phyloP scores from a whole-genome alignment of 2,888 invertebrate species.

The Ophioninae sp. region DNA sequence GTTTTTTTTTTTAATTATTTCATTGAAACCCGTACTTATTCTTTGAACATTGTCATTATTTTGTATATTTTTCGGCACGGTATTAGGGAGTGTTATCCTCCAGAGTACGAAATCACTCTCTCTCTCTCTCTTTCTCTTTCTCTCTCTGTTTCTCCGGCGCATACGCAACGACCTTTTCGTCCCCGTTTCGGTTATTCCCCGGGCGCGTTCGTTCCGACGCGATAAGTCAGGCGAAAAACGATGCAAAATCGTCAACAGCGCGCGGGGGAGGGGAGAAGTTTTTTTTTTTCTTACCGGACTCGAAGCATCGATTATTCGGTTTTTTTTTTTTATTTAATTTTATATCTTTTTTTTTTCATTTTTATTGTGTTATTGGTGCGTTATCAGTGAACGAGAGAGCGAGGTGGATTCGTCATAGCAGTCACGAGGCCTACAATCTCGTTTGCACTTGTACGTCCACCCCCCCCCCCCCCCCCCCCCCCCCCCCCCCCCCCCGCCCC shows the following conservation, averaged over 20 bases:
- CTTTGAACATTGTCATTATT: too few relatives aligned
- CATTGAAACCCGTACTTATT: too few relatives aligned
- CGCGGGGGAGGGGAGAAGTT: not conserved
- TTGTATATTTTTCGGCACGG: too few relatives aligned
- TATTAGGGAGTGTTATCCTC: too few relatives aligned
- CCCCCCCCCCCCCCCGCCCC: not conserved
- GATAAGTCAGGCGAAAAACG: not conserved
- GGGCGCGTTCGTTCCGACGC: not conserved
- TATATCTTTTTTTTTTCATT: too few relatives aligned
- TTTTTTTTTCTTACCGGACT: not conserved
- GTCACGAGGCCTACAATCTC: not conserved
- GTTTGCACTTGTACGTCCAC: slow-evolving; percentile 5
- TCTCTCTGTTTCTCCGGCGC: not conserved
- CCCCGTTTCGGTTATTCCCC: not conserved
- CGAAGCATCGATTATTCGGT: not conserved
- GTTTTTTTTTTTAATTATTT: too few relatives aligned
- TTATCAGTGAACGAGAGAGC: slow-evolving; percentile 1
- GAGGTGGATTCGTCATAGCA: slow-evolving; percentile 8
- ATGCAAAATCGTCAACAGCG: not conserved
- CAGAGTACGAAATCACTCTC: not conserved
- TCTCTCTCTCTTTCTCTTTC: not conserved
- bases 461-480: not conserved
- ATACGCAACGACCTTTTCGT: not conserved
- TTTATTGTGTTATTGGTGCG: not conserved
- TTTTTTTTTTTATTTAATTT: too few relatives aligned